Conservation (phyloP, 2,797 vertebrate genomes). For the Pachyuromys duprasi region DNA sequence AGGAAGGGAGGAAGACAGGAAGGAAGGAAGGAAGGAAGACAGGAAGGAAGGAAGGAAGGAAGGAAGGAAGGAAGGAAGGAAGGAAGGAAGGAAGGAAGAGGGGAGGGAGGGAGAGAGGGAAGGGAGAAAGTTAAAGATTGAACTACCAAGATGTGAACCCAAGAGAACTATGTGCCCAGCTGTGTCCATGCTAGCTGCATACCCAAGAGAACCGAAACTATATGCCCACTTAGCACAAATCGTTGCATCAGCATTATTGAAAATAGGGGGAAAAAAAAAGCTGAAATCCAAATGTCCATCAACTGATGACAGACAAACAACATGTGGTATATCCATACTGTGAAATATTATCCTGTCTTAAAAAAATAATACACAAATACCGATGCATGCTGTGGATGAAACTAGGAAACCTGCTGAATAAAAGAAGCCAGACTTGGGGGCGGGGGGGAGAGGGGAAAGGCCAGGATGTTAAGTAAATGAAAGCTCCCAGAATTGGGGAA, state of each 20-base stretch:
- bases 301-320: not conserved
- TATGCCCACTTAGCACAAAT: not conserved
- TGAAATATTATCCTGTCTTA: not conserved
- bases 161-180: not conserved
- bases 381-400: not conserved
- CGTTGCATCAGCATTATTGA: not conserved
- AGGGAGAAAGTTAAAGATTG: not conserved
- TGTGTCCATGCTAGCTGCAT: not conserved
- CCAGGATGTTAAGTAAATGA: not conserved
- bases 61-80: too few relatives aligned
- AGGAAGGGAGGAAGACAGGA: not conserved
- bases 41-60: not conserved
- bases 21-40: too few relatives aligned
- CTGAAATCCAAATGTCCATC: not conserved
- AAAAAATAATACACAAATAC: not conserved
- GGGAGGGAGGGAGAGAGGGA: not conserved
- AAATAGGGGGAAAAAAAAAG: not conserved
- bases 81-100: not conserved
- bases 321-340: not conserved
- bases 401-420: not conserved
- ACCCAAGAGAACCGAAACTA: not conserved
- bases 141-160: not conserved
- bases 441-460: not conserved
- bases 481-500: not conserved
- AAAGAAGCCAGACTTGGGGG: constrained; percentile 11